Evolutionary conservation across 2,113 vertebrate species (phyloP).

Genomic region (Propithecus coquereli): DNA sequence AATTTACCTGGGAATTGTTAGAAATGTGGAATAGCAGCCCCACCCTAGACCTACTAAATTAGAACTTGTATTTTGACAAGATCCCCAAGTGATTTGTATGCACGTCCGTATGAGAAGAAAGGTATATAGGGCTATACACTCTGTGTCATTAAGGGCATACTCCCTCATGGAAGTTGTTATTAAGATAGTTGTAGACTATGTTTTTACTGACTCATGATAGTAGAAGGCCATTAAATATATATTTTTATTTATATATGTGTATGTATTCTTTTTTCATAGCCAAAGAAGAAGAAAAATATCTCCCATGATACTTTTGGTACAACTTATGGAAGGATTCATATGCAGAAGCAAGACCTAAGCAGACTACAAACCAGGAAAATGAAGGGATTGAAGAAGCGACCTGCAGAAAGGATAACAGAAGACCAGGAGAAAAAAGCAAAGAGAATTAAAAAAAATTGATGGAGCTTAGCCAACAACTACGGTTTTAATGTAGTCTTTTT

Average conservation of each 20-base stretch:
- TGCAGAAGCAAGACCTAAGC: constrained; percentile 96
- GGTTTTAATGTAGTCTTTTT: background rate
- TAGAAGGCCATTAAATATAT: background rate
- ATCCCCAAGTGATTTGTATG: background rate
- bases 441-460: constrained; percentile 80
- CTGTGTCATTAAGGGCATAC: background rate
- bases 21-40: background rate
- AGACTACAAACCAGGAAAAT: constrained; percentile 95
- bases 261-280: constrained; percentile 80
- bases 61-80: background rate
- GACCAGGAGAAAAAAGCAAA: constrained; percentile 78
- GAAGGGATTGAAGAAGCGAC: constrained; percentile 95
- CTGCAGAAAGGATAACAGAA: constrained; percentile 73
- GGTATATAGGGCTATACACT: background rate
- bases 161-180: background rate
- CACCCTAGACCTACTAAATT: background rate
- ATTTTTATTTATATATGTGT: background rate
- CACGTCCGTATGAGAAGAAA: background rate
- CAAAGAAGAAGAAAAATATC: constrained; percentile 97
- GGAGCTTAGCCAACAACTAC: background rate
- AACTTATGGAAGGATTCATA: constrained; percentile 93
- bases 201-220: background rate
- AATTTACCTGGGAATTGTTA: background rate
- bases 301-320: constrained; percentile 94
- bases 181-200: background rate